A percentile compares a stretch with the other conserved stretches of the same genome.
phyloP scores from a whole-genome alignment of 2,113 vertebrate species.

The Chroicocephalus ridibundus region DNA sequence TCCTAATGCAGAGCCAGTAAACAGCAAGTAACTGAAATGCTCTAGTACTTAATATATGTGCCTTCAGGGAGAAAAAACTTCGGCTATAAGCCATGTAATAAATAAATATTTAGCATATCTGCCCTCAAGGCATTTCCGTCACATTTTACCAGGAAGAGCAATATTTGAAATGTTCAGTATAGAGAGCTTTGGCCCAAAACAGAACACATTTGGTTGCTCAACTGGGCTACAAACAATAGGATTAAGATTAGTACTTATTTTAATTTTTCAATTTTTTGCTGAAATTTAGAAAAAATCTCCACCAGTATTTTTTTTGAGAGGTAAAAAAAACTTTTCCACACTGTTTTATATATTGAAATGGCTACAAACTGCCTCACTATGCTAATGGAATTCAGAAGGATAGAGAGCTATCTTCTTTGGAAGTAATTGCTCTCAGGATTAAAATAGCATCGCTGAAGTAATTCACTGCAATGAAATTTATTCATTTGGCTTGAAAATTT shows the following conservation, averaged over 20 bases:
- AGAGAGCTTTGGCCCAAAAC: not conserved
- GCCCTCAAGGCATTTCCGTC: conserved; percentile 3
- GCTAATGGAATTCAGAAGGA: not conserved
- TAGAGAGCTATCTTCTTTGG: not conserved
- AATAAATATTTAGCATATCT: conserved; percentile 60
- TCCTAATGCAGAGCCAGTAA: not conserved
- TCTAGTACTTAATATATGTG: conserved; percentile 37
- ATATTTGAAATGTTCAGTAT: not conserved
- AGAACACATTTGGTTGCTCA: not conserved
- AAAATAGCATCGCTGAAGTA: not conserved
- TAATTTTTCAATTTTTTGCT: not conserved
- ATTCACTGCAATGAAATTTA: not conserved
- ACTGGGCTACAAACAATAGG: not conserved
- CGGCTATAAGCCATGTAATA: conserved; percentile 23
- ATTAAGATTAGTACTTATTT: not conserved
- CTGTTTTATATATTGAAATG: not conserved
- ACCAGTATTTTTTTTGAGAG: not conserved
- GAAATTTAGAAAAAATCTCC: not conserved
- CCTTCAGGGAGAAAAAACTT: not conserved
- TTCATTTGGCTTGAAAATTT: not conserved
- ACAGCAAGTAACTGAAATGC: conserved; percentile 14
- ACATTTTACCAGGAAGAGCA: conserved; percentile 36
- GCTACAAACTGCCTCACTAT: not conserved
- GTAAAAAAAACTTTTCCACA: not conserved
- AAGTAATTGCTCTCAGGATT: not conserved